Conservation (phyloP, 2,113 vertebrate genomes). For the Choloepus hoffmanni region DNA sequence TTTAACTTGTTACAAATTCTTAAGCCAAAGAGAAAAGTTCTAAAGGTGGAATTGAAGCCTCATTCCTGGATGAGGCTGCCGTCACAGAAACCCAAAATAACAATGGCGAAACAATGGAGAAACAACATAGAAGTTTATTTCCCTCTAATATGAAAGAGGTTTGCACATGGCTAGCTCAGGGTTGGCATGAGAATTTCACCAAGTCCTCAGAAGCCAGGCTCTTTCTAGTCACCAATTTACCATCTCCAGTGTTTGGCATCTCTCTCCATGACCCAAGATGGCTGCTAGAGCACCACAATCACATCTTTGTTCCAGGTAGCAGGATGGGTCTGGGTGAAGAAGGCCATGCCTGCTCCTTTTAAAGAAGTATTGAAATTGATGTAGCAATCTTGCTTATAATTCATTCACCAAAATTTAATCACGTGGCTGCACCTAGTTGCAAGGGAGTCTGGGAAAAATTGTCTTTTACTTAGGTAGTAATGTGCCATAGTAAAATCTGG, state of each 20-base stretch:
- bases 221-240: not conserved
- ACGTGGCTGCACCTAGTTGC: not conserved
- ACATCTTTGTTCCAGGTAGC: not conserved
- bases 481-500: not conserved
- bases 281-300: not conserved
- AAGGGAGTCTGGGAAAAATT: not conserved
- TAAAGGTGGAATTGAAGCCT: not conserved
- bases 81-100: conserved; percentile 8
- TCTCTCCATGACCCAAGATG: not conserved
- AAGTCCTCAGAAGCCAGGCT: not conserved
- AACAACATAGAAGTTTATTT: not conserved
- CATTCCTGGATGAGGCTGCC: not conserved
- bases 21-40: not conserved
- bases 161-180: not conserved
- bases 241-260: not conserved
- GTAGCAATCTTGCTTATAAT: not conserved
- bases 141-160: not conserved
- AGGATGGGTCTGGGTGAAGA: not conserved
- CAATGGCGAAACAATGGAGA: not conserved
- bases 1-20: not conserved
- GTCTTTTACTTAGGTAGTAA: not conserved
- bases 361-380: not conserved
- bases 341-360: not conserved
- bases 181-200: not conserved
- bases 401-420: conserved; percentile 23